Percentiles rank a stretch among this genome's conserved stretches.
These are phyloP conservation scores for Thunnus maccoyii DNA, from an alignment of 2,113 vertebrate species.

Conservation along the genomic window DNA sequence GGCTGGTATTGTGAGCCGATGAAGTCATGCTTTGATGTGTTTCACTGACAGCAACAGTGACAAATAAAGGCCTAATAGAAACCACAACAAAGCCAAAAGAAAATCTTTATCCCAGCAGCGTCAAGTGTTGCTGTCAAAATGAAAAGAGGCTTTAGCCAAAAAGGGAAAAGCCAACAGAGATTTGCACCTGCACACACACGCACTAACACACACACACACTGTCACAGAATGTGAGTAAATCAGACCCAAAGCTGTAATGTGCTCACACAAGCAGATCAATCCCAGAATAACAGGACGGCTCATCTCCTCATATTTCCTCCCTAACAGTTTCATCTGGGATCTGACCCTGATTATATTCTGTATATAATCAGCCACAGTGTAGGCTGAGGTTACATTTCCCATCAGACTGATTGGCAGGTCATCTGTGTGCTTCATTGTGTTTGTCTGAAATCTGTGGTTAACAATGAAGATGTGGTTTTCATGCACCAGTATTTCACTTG, in stretches of 20 bases:
- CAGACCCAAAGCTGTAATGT: slow-evolving; percentile 27
- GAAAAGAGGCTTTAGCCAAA: not conserved
- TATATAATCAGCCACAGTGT: not conserved
- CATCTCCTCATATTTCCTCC: slow-evolving; percentile 48
- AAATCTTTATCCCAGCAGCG: not conserved
- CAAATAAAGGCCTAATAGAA: slow-evolving; percentile 6
- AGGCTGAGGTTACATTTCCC: not conserved
- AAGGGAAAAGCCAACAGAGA: not conserved
- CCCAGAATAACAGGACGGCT: slow-evolving; percentile 46
- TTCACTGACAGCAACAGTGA: slow-evolving; percentile 7
- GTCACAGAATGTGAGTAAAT: slow-evolving; percentile 13
- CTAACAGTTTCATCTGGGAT: slow-evolving; percentile 31
- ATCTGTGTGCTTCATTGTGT: not conserved
- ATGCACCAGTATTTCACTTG: no score
- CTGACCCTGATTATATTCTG: slow-evolving; percentile 14
- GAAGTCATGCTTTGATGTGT: slow-evolving; percentile 10
- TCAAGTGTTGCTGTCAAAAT: not conserved
- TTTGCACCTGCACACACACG: not conserved
- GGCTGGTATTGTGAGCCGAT: not conserved
- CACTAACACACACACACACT: not conserved
- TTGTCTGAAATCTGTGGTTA: not conserved
- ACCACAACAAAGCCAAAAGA: not conserved
- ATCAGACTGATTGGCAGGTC: not conserved
- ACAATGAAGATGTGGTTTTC: not conserved
- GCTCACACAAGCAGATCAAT: slow-evolving; percentile 31